Percentiles rank a stretch among this genome's conserved stretches.
phyloP scores from a whole-genome alignment of 2,888 invertebrate genomes.

The Xanthia icteritia region DNA sequence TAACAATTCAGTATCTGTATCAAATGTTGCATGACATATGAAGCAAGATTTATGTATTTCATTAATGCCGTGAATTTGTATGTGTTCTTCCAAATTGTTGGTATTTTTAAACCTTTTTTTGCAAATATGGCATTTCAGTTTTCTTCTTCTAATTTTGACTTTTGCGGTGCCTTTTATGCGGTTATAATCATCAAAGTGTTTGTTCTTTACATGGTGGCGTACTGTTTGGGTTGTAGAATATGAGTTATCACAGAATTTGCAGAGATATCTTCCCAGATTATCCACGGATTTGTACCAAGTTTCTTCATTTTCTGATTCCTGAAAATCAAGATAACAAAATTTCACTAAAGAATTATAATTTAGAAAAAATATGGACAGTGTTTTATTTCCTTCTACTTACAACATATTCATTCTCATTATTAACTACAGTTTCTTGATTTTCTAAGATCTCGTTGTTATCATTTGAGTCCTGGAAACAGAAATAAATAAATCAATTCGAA shows the following conservation, averaged over 20 bases:
- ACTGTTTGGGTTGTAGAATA: constrained; percentile 67
- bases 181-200: constrained; percentile 41
- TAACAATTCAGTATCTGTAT: constrained; percentile 13
- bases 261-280: constrained; percentile 40
- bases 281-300: constrained; percentile 49
- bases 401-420: constrained; percentile 19
- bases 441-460: not conserved
- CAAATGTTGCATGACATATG: constrained; percentile 47
- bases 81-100: constrained; percentile 34
- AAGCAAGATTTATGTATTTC: constrained; percentile 50
- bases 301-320: constrained; percentile 35
- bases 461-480: constrained; percentile 1
- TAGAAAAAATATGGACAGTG: too few species aligned
- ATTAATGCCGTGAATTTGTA: constrained; percentile 36
- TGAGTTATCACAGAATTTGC: constrained; percentile 68
- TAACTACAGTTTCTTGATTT: not conserved
- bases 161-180: constrained; percentile 17
- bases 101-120: constrained; percentile 35
- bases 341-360: too few species aligned
- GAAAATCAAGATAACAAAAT: not conserved
- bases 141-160: constrained; percentile 26
- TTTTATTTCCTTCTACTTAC: constrained; percentile 33
- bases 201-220: constrained; percentile 51
- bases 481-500: not conserved
- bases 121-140: constrained; percentile 59